Evolutionary conservation across 2,797 vertebrate species (phyloP), one percentile per base, ranked within the genome.

Genomic region (Galago senegalensis): DNA sequence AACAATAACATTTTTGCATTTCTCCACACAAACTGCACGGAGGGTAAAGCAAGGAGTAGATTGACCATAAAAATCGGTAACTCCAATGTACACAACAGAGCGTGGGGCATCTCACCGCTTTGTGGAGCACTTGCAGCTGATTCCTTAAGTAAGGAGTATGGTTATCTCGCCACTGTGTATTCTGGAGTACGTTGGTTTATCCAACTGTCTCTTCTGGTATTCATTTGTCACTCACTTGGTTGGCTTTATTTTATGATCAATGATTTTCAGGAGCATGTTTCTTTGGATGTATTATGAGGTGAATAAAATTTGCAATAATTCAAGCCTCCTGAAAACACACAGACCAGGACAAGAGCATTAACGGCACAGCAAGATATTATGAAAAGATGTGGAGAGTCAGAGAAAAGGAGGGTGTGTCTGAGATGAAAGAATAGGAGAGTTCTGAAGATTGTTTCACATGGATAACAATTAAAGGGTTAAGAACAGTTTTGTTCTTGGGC

Each of bases 1-100:
- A 97, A 89, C 97, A 93, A 97, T 58, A 83, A 56, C 31, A 92
- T 93, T 75, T 94, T 97, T 89, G 31, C 94, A 85, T 97, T 97
- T 90, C 76, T 83, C 40, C 72, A n/a, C 18, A 43, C 1, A 91
- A 31, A 21, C 56, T 86, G 70, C 20, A 56, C 3, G 70, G 17
- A 89, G n/a, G 17, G 27, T 46, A 87, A 67, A n/a, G n/a, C 16
- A 65, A 37, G 58, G 49, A 76, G 37, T 11, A 18, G 14, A 11
- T 65, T 31, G 53, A 61, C 80, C 72, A 13, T 25, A 46, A 18
- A 91, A 85, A 79, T 25, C 83, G 5, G 4, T 88, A 91, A 85
- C 69, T 75, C 17, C 1, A 10, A 40, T 37, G 16, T 87, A 67
- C 34, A 34, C 23, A 14, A 90, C 89, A 63, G 18, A 56, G 21